Conservation (phyloP, 2,797 vertebrate species). For the Chaunax sp. region DNA sequence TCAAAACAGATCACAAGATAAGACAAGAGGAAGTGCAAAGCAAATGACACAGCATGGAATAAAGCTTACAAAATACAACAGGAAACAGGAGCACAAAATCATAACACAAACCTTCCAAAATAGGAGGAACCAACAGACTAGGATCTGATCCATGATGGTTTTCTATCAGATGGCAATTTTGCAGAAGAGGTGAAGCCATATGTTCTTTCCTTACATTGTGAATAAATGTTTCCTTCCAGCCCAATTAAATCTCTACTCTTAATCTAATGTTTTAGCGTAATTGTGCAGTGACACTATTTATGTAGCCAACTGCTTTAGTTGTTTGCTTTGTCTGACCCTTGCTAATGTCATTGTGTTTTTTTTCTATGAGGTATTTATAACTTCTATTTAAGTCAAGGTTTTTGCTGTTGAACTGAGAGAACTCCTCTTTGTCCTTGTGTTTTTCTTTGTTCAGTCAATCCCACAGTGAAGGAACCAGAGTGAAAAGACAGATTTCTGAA, state of each 20-base stretch:
- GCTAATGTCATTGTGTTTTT: neutral
- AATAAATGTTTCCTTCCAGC: neutral
- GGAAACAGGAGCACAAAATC: too few species aligned
- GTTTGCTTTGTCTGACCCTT: neutral
- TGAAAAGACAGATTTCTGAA: constrained; percentile 8
- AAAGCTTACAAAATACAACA: too few species aligned
- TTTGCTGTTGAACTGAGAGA: neutral
- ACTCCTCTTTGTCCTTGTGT: neutral
- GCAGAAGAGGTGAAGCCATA: too few species aligned
- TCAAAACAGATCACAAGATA: too few species aligned
- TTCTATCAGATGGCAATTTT: too few species aligned
- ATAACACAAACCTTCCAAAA: too few species aligned
- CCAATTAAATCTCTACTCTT: neutral
- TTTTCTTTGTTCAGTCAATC: constrained; percentile 1
- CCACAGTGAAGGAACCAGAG: neutral
- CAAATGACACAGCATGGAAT: too few species aligned
- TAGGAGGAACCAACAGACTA: too few species aligned
- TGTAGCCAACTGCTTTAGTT: neutral
- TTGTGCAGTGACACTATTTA: neutral
- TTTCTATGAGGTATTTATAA: constrained; percentile 5
- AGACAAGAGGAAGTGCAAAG: too few species aligned
- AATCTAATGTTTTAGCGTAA: neutral
- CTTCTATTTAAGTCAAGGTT: neutral
- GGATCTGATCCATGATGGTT: too few species aligned
- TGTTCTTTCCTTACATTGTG: neutral